These are phyloP conservation scores for Mystacornis crossleyi DNA, from an alignment of 2,113 vertebrate genomes.

Conservation along the genomic window DNA sequence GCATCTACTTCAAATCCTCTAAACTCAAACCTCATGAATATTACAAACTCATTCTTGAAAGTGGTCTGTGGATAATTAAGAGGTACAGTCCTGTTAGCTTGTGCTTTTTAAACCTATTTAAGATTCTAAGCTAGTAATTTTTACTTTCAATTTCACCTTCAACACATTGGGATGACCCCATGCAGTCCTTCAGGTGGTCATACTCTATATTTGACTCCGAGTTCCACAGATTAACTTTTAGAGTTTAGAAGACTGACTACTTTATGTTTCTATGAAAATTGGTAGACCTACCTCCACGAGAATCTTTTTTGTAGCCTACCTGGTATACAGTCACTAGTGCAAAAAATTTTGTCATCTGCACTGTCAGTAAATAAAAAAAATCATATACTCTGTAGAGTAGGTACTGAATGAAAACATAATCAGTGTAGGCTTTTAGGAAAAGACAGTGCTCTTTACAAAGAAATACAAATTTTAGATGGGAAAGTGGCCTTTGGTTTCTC, in stretches of 20 bases:
- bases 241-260: background rate
- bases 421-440: background rate
- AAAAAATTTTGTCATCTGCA: background rate
- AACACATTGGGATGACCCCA: fast-evolving
- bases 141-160: background rate
- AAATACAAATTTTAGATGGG: background rate
- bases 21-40: background rate
- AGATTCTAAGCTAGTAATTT: background rate
- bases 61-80: background rate
- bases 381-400: background rate
- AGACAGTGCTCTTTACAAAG: background rate
- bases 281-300: background rate
- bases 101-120: background rate
- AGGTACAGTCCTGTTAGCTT: background rate
- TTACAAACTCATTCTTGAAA: background rate
- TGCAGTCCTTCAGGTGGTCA: background rate
- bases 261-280: background rate
- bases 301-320: background rate
- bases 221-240: background rate
- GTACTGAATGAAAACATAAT: background rate
- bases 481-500: background rate
- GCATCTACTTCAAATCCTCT: background rate
- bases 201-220: background rate
- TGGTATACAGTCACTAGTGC: background rate
- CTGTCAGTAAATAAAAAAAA: background rate